Evolutionary conservation across 2,888 invertebrate genomes (phyloP).

Genomic region (Tipula vernalis): DNA sequence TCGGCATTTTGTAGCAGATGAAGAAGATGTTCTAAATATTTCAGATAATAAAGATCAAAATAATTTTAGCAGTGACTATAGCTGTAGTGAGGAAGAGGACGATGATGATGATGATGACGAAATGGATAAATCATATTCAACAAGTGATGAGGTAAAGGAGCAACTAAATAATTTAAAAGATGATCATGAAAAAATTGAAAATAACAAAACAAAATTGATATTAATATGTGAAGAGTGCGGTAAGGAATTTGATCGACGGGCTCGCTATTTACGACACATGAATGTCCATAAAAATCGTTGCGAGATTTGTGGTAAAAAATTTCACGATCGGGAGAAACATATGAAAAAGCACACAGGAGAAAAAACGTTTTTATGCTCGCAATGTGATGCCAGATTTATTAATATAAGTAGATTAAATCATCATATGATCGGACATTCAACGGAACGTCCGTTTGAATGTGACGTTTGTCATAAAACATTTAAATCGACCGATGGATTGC

Average conservation of each 20-base stretch:
- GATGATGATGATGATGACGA: not conserved
- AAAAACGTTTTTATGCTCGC: not conserved
- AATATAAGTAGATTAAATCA: conserved; percentile 6
- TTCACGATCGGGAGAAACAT: not conserved
- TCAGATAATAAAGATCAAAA: not conserved
- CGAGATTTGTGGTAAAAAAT: conserved; percentile 5
- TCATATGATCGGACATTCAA: not conserved
- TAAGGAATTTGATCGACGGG: not conserved
- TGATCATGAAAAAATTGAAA: not conserved
- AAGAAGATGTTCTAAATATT: not conserved
- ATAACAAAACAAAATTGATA: not conserved
- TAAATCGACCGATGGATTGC: conserved; percentile 4
- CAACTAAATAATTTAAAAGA: not conserved
- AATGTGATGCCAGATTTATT: not conserved
- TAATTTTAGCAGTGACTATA: not conserved
- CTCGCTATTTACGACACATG: not conserved
- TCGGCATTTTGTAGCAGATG: not conserved
- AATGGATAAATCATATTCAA: not conserved
- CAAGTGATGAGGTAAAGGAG: not conserved
- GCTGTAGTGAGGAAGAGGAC: not conserved
- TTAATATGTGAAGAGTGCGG: not conserved
- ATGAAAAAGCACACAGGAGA: not conserved
- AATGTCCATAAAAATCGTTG: not conserved
- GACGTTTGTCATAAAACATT: not conserved
- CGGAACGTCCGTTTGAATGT: not conserved